Evolutionary conservation across 2,888 invertebrate genomes (phyloP).

Genomic region (Pollenia angustigena): DNA sequence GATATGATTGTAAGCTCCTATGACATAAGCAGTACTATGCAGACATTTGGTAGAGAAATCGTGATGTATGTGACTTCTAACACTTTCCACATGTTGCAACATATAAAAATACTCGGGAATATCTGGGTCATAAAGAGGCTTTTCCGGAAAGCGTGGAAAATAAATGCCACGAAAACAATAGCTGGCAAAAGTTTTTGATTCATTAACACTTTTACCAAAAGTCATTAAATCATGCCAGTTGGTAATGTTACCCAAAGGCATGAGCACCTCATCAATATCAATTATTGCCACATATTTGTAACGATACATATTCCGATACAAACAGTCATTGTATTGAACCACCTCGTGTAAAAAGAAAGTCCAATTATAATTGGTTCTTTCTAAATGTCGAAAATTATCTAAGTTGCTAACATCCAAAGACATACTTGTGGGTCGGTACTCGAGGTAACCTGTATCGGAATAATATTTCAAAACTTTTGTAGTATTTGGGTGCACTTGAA

Average conservation of each 20-base stretch:
- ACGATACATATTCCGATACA: too few relatives aligned
- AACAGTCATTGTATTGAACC: constrained; percentile 90
- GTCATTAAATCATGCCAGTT: constrained; percentile 84
- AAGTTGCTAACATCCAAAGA: constrained; percentile 94
- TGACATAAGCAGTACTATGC: constrained; percentile 93
- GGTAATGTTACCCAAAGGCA: too few relatives aligned
- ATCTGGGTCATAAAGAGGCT: constrained; percentile 88
- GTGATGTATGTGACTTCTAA: constrained; percentile 91
- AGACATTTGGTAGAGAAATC: constrained; percentile 96
- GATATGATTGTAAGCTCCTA: constrained; percentile 95
- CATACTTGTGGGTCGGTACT: constrained; percentile 91
- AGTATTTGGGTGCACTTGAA: constrained; percentile 94
- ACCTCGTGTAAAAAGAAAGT: constrained; percentile 92
- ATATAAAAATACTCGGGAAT: constrained; percentile 94
- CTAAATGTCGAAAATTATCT: constrained; percentile 88
- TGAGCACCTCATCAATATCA: too few relatives aligned
- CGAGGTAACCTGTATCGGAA: constrained; percentile 86
- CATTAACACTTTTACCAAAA: constrained; percentile 87
- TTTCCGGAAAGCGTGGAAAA: constrained; percentile 92
- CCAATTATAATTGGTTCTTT: constrained; percentile 94
- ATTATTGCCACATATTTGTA: too few relatives aligned
- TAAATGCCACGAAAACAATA: constrained; percentile 96
- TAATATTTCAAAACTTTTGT: constrained; percentile 89
- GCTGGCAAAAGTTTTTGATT: constrained; percentile 85
- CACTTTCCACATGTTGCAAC: constrained; percentile 95